Evolutionary conservation across 1,140 invertebrate species (phyloP), one percentile per base, ranked within the genome.

Genomic region (Diorhabda elongata): DNA sequence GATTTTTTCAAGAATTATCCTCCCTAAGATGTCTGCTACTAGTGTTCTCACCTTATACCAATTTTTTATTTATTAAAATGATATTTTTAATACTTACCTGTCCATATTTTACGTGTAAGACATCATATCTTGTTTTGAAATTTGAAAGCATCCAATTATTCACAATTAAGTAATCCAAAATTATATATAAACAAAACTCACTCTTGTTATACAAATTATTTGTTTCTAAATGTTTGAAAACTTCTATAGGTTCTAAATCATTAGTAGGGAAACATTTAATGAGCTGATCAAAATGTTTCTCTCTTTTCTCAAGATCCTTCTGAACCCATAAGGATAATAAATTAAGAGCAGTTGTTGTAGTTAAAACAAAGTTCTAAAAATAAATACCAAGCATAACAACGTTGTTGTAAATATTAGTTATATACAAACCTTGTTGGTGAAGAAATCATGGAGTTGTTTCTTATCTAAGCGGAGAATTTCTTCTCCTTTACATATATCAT

Each of bases 121-220:
- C 78, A 66, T 83, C 81, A 78, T 87, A 87, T 67, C 79, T 78
- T 58, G 79, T 80, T 63, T 81, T 81, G 72, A 86, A 87, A 62
- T 84, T 85, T 42, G 82, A 80, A 11, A 86, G 76, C 64, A 85
- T 81, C 71, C 87, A 81, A 69, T 82, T 82, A 74, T 86, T 85
- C 69, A 86, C 84, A 68, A 84, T 81, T 66, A 90, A 79, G 69
- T 82, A 83, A 70, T 87, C 82, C 42, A 90, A 77, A 66, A 90
- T 77, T 68, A 86, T 82, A 76, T 85, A 88, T 64, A 81, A 79
- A 72, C 82, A 85, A 45, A 81, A 73, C 74, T 86, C 84, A 71
- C 83, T 86, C 59, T 82, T 82, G 41, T 74, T 76, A 73, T 82
- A 86, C 26, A 88, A 76, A 9, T 81, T 79, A 64, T 85, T 83